These are phyloP conservation scores for Drosophila fungiperda DNA, from an alignment of 2,888 invertebrate species.

Conservation along the genomic window DNA sequence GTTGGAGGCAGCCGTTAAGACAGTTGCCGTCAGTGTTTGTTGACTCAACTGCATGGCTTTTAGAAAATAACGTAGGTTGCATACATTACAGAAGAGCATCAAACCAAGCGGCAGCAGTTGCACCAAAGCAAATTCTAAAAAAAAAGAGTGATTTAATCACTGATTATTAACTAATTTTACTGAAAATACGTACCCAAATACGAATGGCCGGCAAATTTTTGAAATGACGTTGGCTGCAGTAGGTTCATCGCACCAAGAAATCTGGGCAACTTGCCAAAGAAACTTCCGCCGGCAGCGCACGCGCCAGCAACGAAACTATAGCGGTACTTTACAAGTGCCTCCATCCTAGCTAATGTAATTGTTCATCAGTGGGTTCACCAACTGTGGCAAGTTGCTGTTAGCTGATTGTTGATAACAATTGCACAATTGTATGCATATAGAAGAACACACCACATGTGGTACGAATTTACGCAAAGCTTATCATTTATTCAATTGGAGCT, in stretches of 20 bases:
- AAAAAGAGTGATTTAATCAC: slow-evolving; percentile 1
- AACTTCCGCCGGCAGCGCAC: slow-evolving; percentile 87
- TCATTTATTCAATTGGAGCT: neutral
- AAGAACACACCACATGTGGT: neutral
- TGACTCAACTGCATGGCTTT: slow-evolving; percentile 87
- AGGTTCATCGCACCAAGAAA: slow-evolving; percentile 53
- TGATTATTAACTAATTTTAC: neutral
- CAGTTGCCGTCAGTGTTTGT: slow-evolving; percentile 87
- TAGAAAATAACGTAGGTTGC: slow-evolving; percentile 87
- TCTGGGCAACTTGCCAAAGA: slow-evolving; percentile 87
- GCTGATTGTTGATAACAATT: neutral
- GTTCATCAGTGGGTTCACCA: slow-evolving; percentile 12
- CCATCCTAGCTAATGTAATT: slow-evolving; percentile 37
- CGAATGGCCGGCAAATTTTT: neutral
- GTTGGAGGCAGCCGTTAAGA: slow-evolving; percentile 87
- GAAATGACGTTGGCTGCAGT: slow-evolving; percentile 13
- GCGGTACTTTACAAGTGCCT: slow-evolving; percentile 67
- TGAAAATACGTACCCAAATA: slow-evolving; percentile 30
- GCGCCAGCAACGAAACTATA: slow-evolving; percentile 85
- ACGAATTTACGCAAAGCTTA: neutral
- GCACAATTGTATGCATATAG: neutral
- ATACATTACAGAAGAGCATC: slow-evolving; percentile 87
- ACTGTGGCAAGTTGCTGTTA: neutral
- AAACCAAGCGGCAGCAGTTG: slow-evolving; percentile 84
- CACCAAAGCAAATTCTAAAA: slow-evolving; percentile 71